Percentiles rank a stretch among this genome's conserved stretches.
These are phyloP conservation scores for Moxostoma hubbsi DNA, from an alignment of 2,797 vertebrate species.

Conservation along the genomic window DNA sequence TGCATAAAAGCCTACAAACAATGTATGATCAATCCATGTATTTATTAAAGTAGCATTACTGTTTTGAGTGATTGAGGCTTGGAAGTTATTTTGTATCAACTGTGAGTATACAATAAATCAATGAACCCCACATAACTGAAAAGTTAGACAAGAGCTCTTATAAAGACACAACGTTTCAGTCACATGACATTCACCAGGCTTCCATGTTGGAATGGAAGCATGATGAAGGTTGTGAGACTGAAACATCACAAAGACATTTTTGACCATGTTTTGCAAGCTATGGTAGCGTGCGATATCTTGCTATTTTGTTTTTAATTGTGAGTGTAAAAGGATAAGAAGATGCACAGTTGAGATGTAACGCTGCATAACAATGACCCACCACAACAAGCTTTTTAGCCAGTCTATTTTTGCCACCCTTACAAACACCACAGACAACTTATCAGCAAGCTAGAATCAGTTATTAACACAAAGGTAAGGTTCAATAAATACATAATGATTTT, in stretches of 20 bases:
- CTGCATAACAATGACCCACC: slow-evolving; percentile 33
- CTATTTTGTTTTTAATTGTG: not conserved
- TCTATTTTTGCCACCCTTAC: slow-evolving; percentile 16
- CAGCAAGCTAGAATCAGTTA: not conserved
- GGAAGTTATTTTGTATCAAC: not conserved
- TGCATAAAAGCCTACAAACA: not conserved
- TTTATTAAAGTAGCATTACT: not conserved
- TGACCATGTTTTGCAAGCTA: too few species aligned
- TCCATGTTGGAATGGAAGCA: too few species aligned
- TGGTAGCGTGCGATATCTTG: not conserved
- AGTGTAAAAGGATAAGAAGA: not conserved
- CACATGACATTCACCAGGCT: too few species aligned
- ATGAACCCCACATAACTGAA: too few species aligned
- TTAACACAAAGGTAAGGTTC: not conserved
- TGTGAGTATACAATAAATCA: not conserved
- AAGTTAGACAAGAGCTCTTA: too few species aligned
- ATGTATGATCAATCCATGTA: not conserved
- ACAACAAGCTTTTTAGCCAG: slow-evolving; percentile 6
- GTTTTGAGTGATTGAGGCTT: not conserved
- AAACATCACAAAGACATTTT: not conserved
- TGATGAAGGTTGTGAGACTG: not conserved
- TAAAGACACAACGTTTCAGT: too few species aligned
- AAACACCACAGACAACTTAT: slow-evolving; percentile 5
- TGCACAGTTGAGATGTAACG: slow-evolving; percentile 19
- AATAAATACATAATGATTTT: slow-evolving; percentile 1